Percentiles rank a stretch among this genome's conserved stretches.
These are phyloP conservation scores for Eclectus roratus DNA, from an alignment of 2,113 vertebrate species.

Conservation along the genomic window DNA sequence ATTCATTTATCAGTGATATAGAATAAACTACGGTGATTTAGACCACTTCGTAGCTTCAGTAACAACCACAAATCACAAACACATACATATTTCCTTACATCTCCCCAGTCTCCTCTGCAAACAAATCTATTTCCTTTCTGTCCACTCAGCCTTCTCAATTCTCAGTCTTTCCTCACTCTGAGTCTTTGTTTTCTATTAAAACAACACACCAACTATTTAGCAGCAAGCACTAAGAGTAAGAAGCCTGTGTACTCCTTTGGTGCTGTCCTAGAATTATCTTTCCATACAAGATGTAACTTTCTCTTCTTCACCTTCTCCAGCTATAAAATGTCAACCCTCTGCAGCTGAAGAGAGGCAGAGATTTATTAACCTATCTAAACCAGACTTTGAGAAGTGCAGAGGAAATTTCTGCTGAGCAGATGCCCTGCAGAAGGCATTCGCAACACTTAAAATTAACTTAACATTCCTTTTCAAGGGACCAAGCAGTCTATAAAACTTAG, in stretches of 20 bases:
- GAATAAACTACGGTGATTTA: neutral
- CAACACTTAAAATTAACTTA: constrained; percentile 22
- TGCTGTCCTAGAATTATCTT: neutral
- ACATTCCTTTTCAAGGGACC: neutral
- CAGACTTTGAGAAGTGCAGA: constrained; percentile 8
- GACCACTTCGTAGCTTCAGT: neutral
- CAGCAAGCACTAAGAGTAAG: neutral
- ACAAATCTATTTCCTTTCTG: constrained; percentile 26
- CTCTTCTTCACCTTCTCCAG: neutral
- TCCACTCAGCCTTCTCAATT: neutral
- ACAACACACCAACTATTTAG: neutral
- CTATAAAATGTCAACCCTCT: constrained; percentile 3
- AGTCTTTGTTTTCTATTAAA: constrained; percentile 19
- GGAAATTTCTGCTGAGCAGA: constrained; percentile 45
- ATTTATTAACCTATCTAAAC: constrained; percentile 48
- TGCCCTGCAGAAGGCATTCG: neutral
- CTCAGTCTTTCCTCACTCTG: neutral
- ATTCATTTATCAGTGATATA: neutral
- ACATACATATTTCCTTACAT: constrained; percentile 15
- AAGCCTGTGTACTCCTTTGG: neutral
- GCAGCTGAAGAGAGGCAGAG: neutral
- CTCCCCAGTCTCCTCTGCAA: neutral
- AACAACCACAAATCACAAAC: neutral
- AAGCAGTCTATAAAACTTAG: neutral
- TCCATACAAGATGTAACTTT: neutral